A percentile compares a stretch with the other conserved stretches of the same genome.
phyloP scores from a whole-genome alignment of 92 coral and sea anemone species.

The Umimayanthus kanabou region DNA sequence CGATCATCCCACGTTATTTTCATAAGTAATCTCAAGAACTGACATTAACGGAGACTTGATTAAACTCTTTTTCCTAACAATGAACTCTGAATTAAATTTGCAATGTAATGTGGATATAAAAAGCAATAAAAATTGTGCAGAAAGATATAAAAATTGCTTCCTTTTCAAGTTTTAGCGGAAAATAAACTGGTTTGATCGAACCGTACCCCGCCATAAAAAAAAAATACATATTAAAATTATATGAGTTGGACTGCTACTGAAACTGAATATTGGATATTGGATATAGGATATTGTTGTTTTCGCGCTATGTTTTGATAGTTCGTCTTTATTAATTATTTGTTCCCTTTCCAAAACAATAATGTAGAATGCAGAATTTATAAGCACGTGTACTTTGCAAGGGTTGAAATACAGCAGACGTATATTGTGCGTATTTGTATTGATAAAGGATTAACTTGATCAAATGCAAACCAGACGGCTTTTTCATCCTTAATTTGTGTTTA shows the following conservation, averaged over 20 bases:
- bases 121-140: no score
- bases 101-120: no score
- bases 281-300: neutral
- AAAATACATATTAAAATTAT: no score
- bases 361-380: neutral
- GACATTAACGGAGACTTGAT: neutral
- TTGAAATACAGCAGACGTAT: neutral
- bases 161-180: neutral
- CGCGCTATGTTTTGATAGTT: no score
- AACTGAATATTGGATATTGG: neutral
- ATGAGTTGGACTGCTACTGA: neutral
- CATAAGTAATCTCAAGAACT: neutral
- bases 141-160: no score
- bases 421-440: neutral
- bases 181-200: no score
- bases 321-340: neutral
- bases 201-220: neutral
- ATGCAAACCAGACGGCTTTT: constrained; percentile 29
- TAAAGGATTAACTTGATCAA: constrained; percentile 11
- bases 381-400: neutral
- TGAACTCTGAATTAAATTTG: neutral
- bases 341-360: neutral
- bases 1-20: neutral
- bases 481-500: constrained; percentile 28
- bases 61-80: no score